A percentile compares a stretch with the other conserved stretches of the same genome.
Evolutionary conservation across 2,797 vertebrate species (phyloP).

Genomic region (Gorsachius magnificus): DNA sequence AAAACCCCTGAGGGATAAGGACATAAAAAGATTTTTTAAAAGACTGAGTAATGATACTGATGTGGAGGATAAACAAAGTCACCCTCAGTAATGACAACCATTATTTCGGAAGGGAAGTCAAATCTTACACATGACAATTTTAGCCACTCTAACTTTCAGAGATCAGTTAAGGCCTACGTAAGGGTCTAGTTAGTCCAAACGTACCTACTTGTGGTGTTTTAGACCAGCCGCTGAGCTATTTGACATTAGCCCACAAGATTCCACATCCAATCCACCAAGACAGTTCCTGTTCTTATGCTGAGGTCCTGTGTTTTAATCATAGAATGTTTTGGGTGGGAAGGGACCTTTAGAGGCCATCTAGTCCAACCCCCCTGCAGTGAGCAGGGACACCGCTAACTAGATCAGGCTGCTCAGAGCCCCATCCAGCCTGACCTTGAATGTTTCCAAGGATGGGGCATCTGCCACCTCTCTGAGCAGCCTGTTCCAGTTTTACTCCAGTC

Average conservation of each 20-base stretch:
- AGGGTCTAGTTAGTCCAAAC: not conserved
- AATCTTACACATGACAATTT: not conserved
- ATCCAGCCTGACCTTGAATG: too few species aligned
- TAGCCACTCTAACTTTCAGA: not conserved
- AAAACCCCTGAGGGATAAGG: not conserved
- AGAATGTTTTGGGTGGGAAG: too few species aligned
- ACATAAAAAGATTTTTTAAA: not conserved
- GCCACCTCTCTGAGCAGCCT: too few species aligned
- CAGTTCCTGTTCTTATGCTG: not conserved
- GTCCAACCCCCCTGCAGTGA: too few species aligned
- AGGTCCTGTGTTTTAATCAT: not conserved
- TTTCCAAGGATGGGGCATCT: too few species aligned
- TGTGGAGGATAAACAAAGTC: not conserved
- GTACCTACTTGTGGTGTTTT: not conserved
- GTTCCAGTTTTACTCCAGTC: not conserved
- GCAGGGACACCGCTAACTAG: too few species aligned
- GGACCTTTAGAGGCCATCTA: too few species aligned
- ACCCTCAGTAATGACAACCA: not conserved
- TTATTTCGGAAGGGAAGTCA: not conserved
- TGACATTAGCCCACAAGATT: not conserved
- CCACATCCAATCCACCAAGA: not conserved
- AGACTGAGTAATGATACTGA: not conserved
- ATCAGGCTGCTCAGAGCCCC: too few species aligned
- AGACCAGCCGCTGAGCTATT: not conserved
- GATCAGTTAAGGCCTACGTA: not conserved